phyloP scores from a whole-genome alignment of 2,797 vertebrate genomes.

The Florisuga fusca region DNA sequence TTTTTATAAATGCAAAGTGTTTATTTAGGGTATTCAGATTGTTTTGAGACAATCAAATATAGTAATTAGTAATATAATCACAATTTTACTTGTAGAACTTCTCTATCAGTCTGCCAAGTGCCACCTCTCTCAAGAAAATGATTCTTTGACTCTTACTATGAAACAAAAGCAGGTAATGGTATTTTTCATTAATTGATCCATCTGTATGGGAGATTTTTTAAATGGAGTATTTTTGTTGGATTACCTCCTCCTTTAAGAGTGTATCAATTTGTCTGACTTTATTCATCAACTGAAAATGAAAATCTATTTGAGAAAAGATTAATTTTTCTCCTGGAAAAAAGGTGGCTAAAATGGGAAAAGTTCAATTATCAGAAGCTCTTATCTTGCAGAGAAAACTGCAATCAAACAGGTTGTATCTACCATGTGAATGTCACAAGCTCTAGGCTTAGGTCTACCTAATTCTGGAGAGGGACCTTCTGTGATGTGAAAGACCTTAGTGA shows the following conservation, averaged over 20 bases:
- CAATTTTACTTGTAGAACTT: background rate
- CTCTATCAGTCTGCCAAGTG: background rate
- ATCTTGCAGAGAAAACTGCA: background rate
- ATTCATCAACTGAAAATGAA: background rate
- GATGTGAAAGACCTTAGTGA: background rate
- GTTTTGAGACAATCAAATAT: background rate
- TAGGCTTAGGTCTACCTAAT: background rate
- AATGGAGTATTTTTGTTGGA: background rate
- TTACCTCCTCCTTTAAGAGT: background rate
- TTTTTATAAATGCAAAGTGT: background rate
- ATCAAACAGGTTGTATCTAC: background rate
- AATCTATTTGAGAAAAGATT: background rate
- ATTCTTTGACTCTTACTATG: background rate
- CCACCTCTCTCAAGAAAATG: background rate
- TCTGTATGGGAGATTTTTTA: background rate
- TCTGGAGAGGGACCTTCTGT: background rate
- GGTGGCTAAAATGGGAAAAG: background rate
- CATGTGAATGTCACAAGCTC: background rate
- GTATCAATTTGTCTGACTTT: background rate
- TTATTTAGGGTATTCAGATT: constrained; percentile 5
- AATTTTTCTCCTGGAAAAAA: background rate
- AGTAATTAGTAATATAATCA: constrained; percentile 1
- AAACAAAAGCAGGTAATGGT: background rate
- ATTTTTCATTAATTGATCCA: background rate
- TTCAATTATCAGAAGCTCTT: background rate